phyloP scores from a whole-genome alignment of 2,888 invertebrate genomes.

The Scaptodrosophila latifasciaeformis region DNA sequence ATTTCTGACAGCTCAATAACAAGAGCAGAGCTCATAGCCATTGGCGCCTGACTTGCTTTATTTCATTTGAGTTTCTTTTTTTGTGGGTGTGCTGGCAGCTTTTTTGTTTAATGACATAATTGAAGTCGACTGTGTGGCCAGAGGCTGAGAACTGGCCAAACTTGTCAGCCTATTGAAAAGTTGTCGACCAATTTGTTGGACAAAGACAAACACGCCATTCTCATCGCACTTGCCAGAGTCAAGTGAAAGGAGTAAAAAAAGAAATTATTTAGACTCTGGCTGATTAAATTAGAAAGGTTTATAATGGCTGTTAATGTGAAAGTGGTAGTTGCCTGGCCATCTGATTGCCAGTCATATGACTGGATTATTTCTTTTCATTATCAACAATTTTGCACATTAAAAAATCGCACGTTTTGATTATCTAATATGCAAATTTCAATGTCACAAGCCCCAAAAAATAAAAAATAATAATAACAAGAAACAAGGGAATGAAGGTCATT shows the following conservation, averaged over 20 bases:
- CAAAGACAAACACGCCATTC: not conserved
- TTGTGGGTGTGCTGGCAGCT: conserved; percentile 23
- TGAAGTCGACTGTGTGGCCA: conserved; percentile 17
- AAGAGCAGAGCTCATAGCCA: not conserved
- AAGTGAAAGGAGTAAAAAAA: conserved; percentile 46
- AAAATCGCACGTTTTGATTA: conserved; percentile 33
- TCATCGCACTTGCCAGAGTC: not conserved
- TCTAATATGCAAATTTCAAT: conserved; percentile 56
- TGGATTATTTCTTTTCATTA: conserved; percentile 8
- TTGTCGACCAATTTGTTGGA: conserved; percentile 31
- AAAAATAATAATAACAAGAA: no score
- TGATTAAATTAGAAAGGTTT: conserved; percentile 63
- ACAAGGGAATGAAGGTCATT: no score
- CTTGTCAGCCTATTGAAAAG: no score
- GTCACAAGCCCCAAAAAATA: conserved; percentile 19
- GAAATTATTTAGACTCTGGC: conserved; percentile 18
- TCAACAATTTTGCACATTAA: conserved; percentile 1
- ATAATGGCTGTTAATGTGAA: conserved; percentile 25
- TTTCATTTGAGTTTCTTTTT: conserved; percentile 1
- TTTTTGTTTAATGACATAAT: not conserved
- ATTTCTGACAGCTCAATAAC: conserved; percentile 26
- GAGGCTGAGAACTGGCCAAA: not conserved
- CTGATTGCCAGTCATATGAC: conserved; percentile 4
- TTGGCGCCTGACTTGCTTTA: conserved; percentile 16
- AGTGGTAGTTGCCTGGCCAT: conserved; percentile 30